phyloP scores from a whole-genome alignment of 2,113 vertebrate species.

The Vanacampus margaritifer region DNA sequence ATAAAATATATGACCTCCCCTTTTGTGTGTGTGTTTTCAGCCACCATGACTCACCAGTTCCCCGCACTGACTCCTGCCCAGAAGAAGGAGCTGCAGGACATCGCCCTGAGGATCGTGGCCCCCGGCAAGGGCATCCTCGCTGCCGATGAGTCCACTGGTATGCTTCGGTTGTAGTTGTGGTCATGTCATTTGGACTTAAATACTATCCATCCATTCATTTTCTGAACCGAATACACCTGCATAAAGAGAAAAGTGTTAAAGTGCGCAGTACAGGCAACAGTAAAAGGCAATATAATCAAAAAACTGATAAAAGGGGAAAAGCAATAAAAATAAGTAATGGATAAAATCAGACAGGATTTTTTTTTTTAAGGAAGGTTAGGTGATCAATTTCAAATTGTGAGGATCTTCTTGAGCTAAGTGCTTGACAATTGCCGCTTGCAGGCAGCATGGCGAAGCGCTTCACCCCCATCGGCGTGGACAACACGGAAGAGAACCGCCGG shows the following conservation, averaged over 20 bases:
- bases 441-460: conserved; percentile 96
- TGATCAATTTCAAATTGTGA: too few species aligned
- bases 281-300: too few species aligned
- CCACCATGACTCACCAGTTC: conserved; percentile 88
- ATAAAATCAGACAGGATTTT: too few species aligned
- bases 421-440: conserved; percentile 38
- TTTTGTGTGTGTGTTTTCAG: conserved; percentile 38
- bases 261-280: too few species aligned
- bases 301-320: too few species aligned
- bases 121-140: conserved; percentile 95
- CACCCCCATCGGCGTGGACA: conserved; percentile 94
- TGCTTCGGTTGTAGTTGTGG: not conserved
- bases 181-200: too few species aligned
- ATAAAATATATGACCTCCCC: conserved; percentile 4
- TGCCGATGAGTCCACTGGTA: conserved; percentile 96
- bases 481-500: conserved; percentile 93
- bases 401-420: too few species aligned
- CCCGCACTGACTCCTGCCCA: conserved; percentile 88
- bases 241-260: too few species aligned
- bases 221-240: too few species aligned
- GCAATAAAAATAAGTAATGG: too few species aligned
- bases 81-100: conserved; percentile 94
- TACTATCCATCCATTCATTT: too few species aligned
- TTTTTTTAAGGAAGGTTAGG: too few species aligned
- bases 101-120: conserved; percentile 85